These are phyloP conservation scores for Heteropelma amictum DNA, from an alignment of 2,888 invertebrate species.

Conservation along the genomic window DNA sequence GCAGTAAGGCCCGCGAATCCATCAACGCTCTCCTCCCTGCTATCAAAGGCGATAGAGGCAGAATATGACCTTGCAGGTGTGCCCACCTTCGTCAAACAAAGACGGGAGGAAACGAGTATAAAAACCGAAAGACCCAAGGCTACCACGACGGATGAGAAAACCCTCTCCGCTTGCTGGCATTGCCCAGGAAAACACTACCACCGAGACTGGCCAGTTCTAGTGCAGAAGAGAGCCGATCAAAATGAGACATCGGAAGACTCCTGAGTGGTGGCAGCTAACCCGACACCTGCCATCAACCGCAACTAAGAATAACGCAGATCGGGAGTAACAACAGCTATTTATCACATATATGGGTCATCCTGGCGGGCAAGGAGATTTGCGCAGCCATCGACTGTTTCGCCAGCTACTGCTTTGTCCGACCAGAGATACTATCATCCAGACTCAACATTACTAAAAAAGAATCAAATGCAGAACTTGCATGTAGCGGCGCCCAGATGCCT, in stretches of 20 bases:
- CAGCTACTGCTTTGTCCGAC: conserved; percentile 35
- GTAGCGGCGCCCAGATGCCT: not conserved
- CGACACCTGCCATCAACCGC: not conserved
- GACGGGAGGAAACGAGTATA: too few relatives aligned
- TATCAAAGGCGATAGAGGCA: not conserved
- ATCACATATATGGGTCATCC: not conserved
- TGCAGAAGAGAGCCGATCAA: too few relatives aligned
- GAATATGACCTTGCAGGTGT: not conserved
- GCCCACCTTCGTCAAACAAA: too few relatives aligned
- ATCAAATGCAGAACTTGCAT: conserved; percentile 4
- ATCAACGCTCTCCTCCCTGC: not conserved
- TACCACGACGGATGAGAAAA: too few relatives aligned
- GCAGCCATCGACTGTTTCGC: conserved; percentile 45
- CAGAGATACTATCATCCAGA: not conserved
- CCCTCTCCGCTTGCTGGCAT: too few relatives aligned
- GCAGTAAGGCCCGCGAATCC: not conserved
- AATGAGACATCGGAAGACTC: too few relatives aligned
- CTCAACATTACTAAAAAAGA: not conserved
- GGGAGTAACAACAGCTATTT: not conserved
- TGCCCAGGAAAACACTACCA: too few relatives aligned
- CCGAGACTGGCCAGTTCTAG: too few relatives aligned
- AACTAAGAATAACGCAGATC: not conserved
- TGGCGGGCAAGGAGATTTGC: not conserved
- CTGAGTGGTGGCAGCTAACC: not conserved
- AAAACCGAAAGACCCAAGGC: too few relatives aligned